These are phyloP conservation scores for Spatulosminthurus flaviceps DNA, from an alignment of 2,888 invertebrate species.

Conservation along the genomic window DNA sequence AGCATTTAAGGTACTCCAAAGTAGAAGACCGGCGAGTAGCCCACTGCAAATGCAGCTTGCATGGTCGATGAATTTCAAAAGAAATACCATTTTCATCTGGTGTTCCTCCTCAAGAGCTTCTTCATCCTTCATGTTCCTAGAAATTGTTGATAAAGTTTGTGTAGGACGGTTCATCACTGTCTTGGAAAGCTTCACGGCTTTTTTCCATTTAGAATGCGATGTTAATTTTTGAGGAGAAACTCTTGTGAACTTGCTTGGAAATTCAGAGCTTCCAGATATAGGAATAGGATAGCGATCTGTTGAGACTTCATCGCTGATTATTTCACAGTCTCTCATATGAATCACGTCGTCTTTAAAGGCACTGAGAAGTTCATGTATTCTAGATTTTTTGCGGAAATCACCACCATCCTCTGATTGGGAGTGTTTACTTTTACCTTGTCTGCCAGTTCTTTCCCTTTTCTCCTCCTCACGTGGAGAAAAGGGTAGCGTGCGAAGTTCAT, in stretches of 20 bases:
- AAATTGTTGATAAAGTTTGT: neutral
- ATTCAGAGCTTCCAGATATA: neutral
- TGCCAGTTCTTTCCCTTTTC: neutral
- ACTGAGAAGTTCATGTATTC: slow-evolving; percentile 36
- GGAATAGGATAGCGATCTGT: slow-evolving; percentile 3
- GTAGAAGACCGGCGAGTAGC: slow-evolving; percentile 34
- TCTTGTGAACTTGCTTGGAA: slow-evolving; percentile 34
- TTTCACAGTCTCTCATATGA: slow-evolving; percentile 29
- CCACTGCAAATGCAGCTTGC: slow-evolving; percentile 43
- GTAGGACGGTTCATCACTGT: slow-evolving; percentile 30
- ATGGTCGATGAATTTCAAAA: slow-evolving; percentile 36
- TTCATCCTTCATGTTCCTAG: neutral
- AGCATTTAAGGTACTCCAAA: slow-evolving; percentile 34
- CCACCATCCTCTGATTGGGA: neutral
- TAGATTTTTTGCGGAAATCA: slow-evolving; percentile 19
- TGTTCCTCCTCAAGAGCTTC: slow-evolving; percentile 12
- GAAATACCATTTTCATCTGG: slow-evolving; percentile 28
- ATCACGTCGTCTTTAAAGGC: slow-evolving; percentile 45
- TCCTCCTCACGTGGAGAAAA: neutral
- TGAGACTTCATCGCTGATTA: slow-evolving; percentile 22
- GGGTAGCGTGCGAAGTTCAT: neutral
- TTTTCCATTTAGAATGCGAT: slow-evolving; percentile 34
- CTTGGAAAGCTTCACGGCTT: slow-evolving; percentile 40
- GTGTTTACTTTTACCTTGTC: neutral
- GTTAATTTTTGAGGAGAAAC: slow-evolving; percentile 43